Conservation (phyloP, 1,140 invertebrate genomes). For the Apis florea region DNA sequence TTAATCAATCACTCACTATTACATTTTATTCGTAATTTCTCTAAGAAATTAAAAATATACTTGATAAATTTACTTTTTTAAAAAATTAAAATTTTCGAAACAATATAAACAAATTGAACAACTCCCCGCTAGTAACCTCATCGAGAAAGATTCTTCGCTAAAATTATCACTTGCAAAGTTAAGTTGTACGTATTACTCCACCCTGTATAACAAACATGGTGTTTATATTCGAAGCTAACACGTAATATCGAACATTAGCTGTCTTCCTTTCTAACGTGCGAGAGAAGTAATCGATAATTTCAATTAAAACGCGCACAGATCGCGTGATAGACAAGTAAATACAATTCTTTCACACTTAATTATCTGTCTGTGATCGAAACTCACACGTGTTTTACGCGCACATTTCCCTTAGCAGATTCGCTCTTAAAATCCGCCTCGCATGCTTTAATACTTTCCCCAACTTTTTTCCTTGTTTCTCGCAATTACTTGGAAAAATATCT, state of each 20-base stretch:
- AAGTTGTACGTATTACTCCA: no score
- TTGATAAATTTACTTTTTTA: no score
- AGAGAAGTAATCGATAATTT: not conserved
- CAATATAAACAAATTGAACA: no score
- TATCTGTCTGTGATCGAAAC: slow-evolving; percentile 21
- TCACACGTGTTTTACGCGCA: not conserved
- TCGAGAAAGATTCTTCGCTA: no score
- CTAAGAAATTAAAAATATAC: no score
- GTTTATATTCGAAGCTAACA: not conserved
- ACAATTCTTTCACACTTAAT: not conserved
- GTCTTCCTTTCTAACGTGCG: not conserved
- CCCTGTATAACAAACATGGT: no score
- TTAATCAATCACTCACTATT: no score
- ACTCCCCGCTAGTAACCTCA: no score
- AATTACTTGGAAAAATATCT: not conserved
- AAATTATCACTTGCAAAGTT: no score
- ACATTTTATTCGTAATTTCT: no score
- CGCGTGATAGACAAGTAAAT: not conserved
- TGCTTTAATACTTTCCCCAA: not conserved
- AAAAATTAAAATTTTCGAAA: no score
- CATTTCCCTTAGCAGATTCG: not conserved
- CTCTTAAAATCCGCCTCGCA: not conserved
- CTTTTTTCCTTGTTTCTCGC: not conserved
- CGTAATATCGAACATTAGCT: not conserved
- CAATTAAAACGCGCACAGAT: not conserved